Conservation (phyloP, 2,797 vertebrate genomes). For the Lepus oiostolus region DNA sequence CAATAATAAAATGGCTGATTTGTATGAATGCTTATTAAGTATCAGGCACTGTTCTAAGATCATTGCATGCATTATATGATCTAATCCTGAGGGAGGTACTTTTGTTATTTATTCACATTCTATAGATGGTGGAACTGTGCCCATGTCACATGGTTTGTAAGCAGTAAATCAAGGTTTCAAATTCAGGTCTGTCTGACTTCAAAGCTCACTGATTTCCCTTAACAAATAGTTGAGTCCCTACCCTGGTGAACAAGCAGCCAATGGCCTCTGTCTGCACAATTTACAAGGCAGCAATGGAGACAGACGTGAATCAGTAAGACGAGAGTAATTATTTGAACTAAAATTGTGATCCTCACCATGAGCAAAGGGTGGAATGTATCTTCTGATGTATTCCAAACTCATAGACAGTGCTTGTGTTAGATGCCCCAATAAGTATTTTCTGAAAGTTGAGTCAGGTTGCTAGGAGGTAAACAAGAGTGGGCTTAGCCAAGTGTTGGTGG, state of each 20-base stretch:
- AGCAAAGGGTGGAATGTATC: not conserved
- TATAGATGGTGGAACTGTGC: not conserved
- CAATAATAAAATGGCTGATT: conserved; percentile 25
- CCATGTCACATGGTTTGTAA: not conserved
- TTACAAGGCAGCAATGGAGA: not conserved
- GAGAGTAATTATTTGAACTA: conserved; percentile 4
- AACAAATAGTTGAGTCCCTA: not conserved
- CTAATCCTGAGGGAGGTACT: not conserved
- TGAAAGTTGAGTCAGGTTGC: not conserved
- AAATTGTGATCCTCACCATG: not conserved
- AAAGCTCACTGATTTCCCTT: conserved; percentile 13
- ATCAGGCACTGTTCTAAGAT: not conserved
- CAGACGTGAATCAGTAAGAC: not conserved
- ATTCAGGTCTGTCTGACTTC: conserved; percentile 16
- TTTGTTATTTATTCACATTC: not conserved
- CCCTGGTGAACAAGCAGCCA: not conserved
- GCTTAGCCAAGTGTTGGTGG: not conserved
- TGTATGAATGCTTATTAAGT: not conserved
- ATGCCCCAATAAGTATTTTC: not conserved
- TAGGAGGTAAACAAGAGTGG: not conserved
- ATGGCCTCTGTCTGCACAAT: not conserved
- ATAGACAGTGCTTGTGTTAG: not conserved
- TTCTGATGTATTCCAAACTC: not conserved
- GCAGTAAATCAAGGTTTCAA: not conserved
- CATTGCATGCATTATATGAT: not conserved